Percentiles rank a stretch among this genome's conserved stretches.
phyloP scores from a whole-genome alignment of 1,140 invertebrate species.

The Atta texana region DNA sequence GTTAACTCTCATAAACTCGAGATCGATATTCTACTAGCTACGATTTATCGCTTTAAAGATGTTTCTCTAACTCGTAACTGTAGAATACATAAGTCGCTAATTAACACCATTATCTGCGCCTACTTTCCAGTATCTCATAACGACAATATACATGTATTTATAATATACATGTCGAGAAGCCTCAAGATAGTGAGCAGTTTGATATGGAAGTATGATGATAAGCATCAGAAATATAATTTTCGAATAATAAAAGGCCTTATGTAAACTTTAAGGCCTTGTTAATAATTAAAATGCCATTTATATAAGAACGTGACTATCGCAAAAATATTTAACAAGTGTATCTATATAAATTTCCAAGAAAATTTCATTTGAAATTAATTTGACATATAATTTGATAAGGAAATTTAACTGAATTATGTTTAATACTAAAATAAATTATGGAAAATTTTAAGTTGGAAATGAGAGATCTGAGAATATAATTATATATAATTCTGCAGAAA shows the following conservation, averaged over 20 bases:
- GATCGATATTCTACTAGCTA: constrained; percentile 46
- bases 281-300: constrained; percentile 16
- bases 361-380: constrained; percentile 3
- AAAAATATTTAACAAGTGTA: constrained; percentile 4
- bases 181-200: not conserved
- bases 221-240: not conserved
- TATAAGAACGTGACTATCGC: not conserved
- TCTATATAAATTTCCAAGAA: not conserved
- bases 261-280: not conserved
- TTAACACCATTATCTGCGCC: constrained; percentile 53
- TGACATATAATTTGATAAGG: not conserved
- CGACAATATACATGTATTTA: not conserved
- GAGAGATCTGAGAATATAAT: not conserved
- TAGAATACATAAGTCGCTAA: constrained; percentile 34
- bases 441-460: not conserved
- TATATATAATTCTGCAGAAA: not conserved
- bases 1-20: constrained; percentile 20
- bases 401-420: not conserved
- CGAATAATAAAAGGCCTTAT: not conserved
- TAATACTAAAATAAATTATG: not conserved
- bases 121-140: constrained; percentile 44
- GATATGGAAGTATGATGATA: not conserved
- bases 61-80: constrained; percentile 23
- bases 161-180: not conserved
- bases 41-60: constrained; percentile 50